Percentiles rank a stretch among this genome's conserved stretches.
Evolutionary conservation across 1,140 invertebrate species (phyloP).

Genomic region (Drosophila neocordata): DNA sequence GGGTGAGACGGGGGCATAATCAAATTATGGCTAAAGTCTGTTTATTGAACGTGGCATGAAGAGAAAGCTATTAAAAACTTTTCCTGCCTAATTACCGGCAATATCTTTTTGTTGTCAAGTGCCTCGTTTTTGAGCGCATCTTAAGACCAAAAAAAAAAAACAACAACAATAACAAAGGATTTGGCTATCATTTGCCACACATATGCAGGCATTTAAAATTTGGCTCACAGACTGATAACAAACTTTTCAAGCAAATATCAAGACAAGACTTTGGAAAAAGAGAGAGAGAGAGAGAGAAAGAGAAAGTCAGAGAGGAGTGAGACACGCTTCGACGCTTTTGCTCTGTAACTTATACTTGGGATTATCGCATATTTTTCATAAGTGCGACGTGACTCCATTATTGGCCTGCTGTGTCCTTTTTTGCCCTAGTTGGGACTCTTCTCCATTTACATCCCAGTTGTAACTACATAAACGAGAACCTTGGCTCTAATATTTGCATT

Average conservation of each 20-base stretch:
- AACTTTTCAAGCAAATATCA: constrained; percentile 65
- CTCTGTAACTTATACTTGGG: constrained; percentile 51
- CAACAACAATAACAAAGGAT: constrained; percentile 15
- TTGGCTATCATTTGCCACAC: constrained; percentile 27
- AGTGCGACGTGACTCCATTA: constrained; percentile 81
- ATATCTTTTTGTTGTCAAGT: constrained; percentile 1
- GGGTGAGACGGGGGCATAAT: constrained; percentile 24
- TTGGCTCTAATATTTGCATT: constrained; percentile 51
- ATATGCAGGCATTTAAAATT: constrained; percentile 58
- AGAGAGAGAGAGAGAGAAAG: constrained; percentile 2
- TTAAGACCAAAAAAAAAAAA: constrained; percentile 7
- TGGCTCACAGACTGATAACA: constrained; percentile 47
- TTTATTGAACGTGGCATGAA: constrained; percentile 24
- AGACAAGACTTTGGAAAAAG: neutral
- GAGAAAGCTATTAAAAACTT: constrained; percentile 61
- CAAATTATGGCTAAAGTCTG: constrained; percentile 52
- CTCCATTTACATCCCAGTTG: constrained; percentile 41
- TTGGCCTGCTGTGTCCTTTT: constrained; percentile 27
- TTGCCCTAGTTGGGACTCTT: constrained; percentile 32
- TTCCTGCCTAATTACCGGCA: constrained; percentile 55
- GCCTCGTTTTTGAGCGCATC: constrained; percentile 26
- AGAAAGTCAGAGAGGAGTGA: neutral
- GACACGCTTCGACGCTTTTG: neutral
- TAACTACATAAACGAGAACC: constrained; percentile 40
- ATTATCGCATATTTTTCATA: constrained; percentile 79